Evolutionary conservation across 2,888 invertebrate genomes (phyloP), one percentile per base, ranked within the genome.

Genomic region (Diloba caeruleocephala): DNA sequence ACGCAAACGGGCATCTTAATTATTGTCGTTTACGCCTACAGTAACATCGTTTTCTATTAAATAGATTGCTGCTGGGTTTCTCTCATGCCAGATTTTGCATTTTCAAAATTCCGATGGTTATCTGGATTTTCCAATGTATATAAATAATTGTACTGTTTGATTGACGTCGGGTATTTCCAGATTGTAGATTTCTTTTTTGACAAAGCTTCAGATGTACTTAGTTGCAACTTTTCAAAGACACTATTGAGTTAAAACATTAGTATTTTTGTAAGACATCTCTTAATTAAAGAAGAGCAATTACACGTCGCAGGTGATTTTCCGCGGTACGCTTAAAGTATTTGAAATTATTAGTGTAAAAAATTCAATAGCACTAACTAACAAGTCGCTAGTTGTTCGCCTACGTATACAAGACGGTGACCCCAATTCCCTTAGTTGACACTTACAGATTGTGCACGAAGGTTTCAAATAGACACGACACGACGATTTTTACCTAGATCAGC

Each of bases 1-100:
- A 80, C 78, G 79, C 79, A 53, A 69, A 23, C 36, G 44, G 44
- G 50, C 33, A 60, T 62, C 62, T 56, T 59, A 9, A 54, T 31
- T 29, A 44, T 26, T 39, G 41, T 41, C 13, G 31, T 43, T 43
- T n/a, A 44, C 44, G 44, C 46, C 50, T 28, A 57, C 61, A 36
- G 21, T 14, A 36, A 25, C 46, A 46, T 43, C 19, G 25, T 29
- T 23, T 33, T 37, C 46, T 23, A 38, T 53, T 31, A 31, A 17
- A 44, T 59, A 41, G 28, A 37, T 36, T 29, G 10, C 29, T 29
- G 13, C 21, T 21, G 7, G 5, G 21, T 2, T 17, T 5, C 17
- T 21, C 7, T 21, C 6, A 7, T 21, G 6, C 6, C 21, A 4
- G 6, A 21, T 21, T 21, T 21, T 21, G 21, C 6, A 21, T 21